phyloP scores from a whole-genome alignment of 2,888 invertebrate genomes.

The Leuctra nigra region DNA sequence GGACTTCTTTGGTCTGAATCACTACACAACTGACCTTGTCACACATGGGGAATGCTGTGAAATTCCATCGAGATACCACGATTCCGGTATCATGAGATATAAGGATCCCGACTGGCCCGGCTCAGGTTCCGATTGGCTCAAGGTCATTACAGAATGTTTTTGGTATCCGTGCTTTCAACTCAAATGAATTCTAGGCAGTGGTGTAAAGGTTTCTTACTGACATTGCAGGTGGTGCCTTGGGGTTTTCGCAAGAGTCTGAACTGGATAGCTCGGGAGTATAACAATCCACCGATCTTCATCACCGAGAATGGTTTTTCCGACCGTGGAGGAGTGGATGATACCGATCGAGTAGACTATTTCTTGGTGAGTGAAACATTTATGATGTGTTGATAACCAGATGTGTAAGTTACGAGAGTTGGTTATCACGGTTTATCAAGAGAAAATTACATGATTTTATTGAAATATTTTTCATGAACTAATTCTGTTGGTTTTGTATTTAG shows the following conservation, averaged over 20 bases:
- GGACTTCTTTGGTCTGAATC: constrained; percentile 70
- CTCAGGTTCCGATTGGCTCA: constrained; percentile 46
- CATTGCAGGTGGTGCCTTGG: constrained; percentile 52
- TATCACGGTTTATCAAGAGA: too few relatives aligned
- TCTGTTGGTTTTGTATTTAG: too few relatives aligned
- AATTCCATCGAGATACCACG: constrained; percentile 42
- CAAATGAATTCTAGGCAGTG: too few relatives aligned
- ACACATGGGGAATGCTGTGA: constrained; percentile 25
- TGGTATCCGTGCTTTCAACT: too few relatives aligned
- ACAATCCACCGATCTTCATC: constrained; percentile 50
- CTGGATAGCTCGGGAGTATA: constrained; percentile 52
- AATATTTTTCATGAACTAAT: too few relatives aligned
- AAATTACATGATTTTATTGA: too few relatives aligned
- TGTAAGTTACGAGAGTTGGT: too few relatives aligned
- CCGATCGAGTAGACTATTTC: constrained; percentile 47
- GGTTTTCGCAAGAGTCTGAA: constrained; percentile 53
- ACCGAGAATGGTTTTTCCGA: constrained; percentile 56
- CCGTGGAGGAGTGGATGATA: constrained; percentile 43
- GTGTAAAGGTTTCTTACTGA: too few relatives aligned
- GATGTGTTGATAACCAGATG: too few relatives aligned
- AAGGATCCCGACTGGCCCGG: constrained; percentile 47
- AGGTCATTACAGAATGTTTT: too few relatives aligned
- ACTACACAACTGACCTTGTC: constrained; percentile 56
- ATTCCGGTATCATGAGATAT: constrained; percentile 39
- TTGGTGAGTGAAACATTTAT: constrained; percentile 38